Percentiles rank a stretch among this genome's conserved stretches.
phyloP scores from a whole-genome alignment of 2,888 invertebrate genomes.

The Vesta saturnalis region DNA sequence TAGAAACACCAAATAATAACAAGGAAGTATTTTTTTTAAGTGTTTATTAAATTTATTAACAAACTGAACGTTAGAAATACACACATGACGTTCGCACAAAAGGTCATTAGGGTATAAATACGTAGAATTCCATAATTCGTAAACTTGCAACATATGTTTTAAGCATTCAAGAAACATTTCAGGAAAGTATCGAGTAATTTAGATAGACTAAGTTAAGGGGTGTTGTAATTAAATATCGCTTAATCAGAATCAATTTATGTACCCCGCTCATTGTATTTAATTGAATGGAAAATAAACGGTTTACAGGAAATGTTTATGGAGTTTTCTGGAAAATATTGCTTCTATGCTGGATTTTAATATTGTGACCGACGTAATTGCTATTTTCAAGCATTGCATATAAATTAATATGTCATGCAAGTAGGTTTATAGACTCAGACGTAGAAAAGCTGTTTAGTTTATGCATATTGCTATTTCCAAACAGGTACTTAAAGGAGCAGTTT shows the following conservation, averaged over 20 bases:
- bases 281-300: slow-evolving; percentile 43
- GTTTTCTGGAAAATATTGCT: slow-evolving; percentile 36
- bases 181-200: slow-evolving; percentile 33
- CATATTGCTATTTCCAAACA: too few relatives aligned
- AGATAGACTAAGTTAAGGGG: slow-evolving; percentile 37
- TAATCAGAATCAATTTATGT: slow-evolving; percentile 50
- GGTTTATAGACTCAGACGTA: too few relatives aligned
- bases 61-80: too few relatives aligned
- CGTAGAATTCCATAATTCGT: neutral
- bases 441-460: too few relatives aligned
- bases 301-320: slow-evolving; percentile 43
- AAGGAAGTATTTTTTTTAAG: too few relatives aligned
- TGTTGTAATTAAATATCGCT: slow-evolving; percentile 50
- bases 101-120: too few relatives aligned
- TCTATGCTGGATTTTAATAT: slow-evolving; percentile 36
- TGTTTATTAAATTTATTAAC: too few relatives aligned
- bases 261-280: slow-evolving; percentile 37
- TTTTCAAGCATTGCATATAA: too few relatives aligned
- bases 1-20: too few relatives aligned
- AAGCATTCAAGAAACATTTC: slow-evolving; percentile 12
- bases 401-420: neutral
- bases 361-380: slow-evolving; percentile 24
- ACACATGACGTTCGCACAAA: too few relatives aligned
- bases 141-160: slow-evolving; percentile 30
- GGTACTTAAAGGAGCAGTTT: too few relatives aligned